Evolutionary conservation across 2,113 vertebrate genomes (phyloP).

Genomic region (Cinclus mexicanus): DNA sequence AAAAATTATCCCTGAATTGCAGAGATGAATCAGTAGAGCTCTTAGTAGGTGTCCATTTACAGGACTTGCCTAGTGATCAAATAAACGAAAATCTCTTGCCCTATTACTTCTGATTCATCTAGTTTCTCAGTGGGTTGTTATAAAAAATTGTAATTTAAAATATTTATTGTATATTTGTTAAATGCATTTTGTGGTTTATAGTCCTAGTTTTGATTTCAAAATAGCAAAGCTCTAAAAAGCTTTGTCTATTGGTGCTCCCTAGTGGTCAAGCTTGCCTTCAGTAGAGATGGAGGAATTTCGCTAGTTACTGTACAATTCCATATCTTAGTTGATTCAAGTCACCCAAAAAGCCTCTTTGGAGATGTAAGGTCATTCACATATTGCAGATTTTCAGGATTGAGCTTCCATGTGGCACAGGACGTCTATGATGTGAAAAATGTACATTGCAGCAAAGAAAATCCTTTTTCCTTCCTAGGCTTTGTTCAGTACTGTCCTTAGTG

Average conservation of each 20-base stretch:
- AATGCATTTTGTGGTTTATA: not conserved
- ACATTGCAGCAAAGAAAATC: not conserved
- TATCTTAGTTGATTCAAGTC: not conserved
- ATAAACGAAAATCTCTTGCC: not conserved
- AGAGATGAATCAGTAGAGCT: not conserved
- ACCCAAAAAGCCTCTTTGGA: not conserved
- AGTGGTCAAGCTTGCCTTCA: conserved; percentile 21
- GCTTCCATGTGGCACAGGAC: not conserved
- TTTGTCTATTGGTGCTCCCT: conserved; percentile 55
- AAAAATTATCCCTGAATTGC: not conserved
- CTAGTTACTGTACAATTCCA: not conserved
- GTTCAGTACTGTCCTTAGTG: not conserved
- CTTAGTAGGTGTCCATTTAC: not conserved
- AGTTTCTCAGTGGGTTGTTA: not conserved
- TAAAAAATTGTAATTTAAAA: not conserved
- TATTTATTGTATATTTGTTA: not conserved
- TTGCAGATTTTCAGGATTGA: not conserved
- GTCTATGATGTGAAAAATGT: not conserved
- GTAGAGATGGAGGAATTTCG: not conserved
- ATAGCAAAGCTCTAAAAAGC: not conserved
- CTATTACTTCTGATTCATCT: not conserved
- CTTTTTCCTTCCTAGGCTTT: not conserved
- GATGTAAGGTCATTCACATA: not conserved
- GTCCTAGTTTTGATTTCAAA: not conserved
- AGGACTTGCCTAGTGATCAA: not conserved